These are phyloP conservation scores for Chiloscyllium punctatum DNA, from an alignment of 2,797 vertebrate species.

Conservation along the genomic window DNA sequence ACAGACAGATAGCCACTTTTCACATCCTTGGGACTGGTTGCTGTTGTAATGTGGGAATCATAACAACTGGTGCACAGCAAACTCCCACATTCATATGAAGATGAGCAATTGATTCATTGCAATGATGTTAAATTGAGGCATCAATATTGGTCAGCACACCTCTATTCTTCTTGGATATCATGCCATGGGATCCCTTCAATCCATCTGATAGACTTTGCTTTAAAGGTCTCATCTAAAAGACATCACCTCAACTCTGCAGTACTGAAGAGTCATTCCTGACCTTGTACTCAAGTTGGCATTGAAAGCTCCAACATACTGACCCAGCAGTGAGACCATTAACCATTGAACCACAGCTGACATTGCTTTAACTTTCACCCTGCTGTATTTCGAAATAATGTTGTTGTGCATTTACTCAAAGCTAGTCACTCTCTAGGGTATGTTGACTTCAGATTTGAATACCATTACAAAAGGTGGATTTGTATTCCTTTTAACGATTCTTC, in stretches of 20 bases:
- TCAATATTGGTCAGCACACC: neutral
- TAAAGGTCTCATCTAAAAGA: neutral
- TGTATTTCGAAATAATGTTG: neutral
- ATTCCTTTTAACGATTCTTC: neutral
- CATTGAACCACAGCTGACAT: neutral
- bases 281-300: neutral
- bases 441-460: neutral
- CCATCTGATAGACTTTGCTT: neutral
- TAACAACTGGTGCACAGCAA: neutral
- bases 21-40: neutral
- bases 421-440: neutral
- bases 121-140: neutral
- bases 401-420: neutral
- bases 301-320: no score
- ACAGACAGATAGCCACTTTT: neutral
- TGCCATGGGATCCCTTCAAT: neutral
- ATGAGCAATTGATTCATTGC: neutral
- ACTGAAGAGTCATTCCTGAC: neutral
- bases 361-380: neutral
- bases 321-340: neutral
- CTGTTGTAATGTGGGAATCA: neutral
- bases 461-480: neutral
- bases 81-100: neutral
- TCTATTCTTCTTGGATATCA: neutral
- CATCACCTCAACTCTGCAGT: neutral